Evolutionary conservation across 2,113 vertebrate genomes (phyloP), one percentile per base, ranked within the genome.

Genomic region (Kryptolebias marmoratus): DNA sequence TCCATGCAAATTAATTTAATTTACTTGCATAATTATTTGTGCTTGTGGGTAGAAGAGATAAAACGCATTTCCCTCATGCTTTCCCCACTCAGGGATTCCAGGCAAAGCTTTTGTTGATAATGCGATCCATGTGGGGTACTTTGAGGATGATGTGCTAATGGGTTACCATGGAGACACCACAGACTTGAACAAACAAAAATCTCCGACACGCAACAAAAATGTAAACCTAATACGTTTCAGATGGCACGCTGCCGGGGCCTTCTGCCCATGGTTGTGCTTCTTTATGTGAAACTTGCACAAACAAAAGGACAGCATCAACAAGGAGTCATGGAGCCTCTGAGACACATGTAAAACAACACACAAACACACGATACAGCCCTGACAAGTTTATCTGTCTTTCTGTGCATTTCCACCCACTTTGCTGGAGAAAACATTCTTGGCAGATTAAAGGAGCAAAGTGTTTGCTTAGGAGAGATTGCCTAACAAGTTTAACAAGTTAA

Each of bases 121-220:
- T 93, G 86, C 64, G 86, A 93, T 87, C 91, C 90, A 92, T 93
- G 92, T 93, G 93, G 92, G 93, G 92, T 93, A 89, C 87, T 88
- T 78, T 81, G 77, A 82, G 78, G 88, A 77, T 87, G 86, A 91
- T 88, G 78, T 87, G 83, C 71, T 57, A 78, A 82, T 79, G 79
- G 67, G 91, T 92, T 88, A 80, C 91, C 82, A 91, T 66, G 89
- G 92, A 88, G 74, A 93, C 90, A 79, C 65, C 71, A 80, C 87
- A 87, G 83, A 90, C 77, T 87, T 31, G 85, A 91, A 92, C 84
- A 92, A 92, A 93, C 89, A 91, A 88, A 91, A 85, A 32, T 32
- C 18, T 68, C 68, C n/a, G 15, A 64, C 74, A 63, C 71, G 84
- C 89, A 87, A 88, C 86, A 84, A 80, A 87, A 84, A 89, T 77